Evolutionary conservation across 2,888 invertebrate species (phyloP), one percentile per base, ranked within the genome.

Genomic region (Rhingia campestris): DNA sequence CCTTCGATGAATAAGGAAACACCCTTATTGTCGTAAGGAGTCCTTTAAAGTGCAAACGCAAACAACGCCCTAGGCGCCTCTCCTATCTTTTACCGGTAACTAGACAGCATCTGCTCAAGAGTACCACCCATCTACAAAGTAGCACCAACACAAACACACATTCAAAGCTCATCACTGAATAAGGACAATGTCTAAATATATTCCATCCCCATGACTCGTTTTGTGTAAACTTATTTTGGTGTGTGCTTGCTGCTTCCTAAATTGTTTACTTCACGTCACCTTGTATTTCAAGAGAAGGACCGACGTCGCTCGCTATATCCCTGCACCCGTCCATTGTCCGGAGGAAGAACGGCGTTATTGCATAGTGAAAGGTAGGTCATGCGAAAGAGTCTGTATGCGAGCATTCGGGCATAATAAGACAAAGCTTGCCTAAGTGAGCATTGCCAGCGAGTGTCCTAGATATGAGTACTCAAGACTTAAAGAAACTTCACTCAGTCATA

Each of bases 351-450:
- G 6, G 4, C 12, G 47, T 12, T 6, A 0, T 32, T 22, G 2
- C 14, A 22, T n/a, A 35, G 5, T 35, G 32, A 56, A 58, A 47
- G 49, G 47, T 37, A 39, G 73, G 54, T 73, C 74, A 54, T 54
- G 45, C 32, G 59, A 43, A 39, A 12, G 22, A 10, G 39, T 30
- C 47, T 39, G 6, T 43, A n/a, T 66, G 39, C 47, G 45, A 69
- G 59, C 56, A 33, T 51, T 63, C 33, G 4, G 63, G 63, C 76
- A 64, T 77, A 77, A 77, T 77, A 69, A 63, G 70, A 47, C 54
- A 63, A 47, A 12, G 39, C 47, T 58, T 7, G 6, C 7, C 5
- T 47, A 12, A 22, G 22, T 14, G 32, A 10, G 37, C 12, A 7
- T 35, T 56, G 37, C 47, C 47, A 32, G 32, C 54, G 4, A 6